phyloP scores from a whole-genome alignment of 1,140 invertebrate species.

The Cotesia vestalis region DNA sequence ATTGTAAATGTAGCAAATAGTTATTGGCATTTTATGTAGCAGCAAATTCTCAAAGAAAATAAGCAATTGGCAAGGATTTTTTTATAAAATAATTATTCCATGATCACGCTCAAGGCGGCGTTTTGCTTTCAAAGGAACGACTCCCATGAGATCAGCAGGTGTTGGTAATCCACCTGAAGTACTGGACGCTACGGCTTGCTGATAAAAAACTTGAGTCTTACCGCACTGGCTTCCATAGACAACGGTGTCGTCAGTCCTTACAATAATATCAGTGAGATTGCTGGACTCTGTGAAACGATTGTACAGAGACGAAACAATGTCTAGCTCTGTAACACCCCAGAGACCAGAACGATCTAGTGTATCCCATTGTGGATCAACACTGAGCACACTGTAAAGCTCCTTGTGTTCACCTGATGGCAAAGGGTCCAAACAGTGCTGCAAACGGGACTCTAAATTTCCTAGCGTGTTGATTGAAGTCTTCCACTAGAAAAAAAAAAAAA shows the following conservation, averaged over 20 bases:
- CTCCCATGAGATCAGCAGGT: conserved; percentile 81
- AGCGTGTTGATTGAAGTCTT: conserved; percentile 72
- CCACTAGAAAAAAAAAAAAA: conserved; percentile 68
- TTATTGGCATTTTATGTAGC: conserved; percentile 11
- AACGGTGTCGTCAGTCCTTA: conserved; percentile 79
- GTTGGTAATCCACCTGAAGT: conserved; percentile 75
- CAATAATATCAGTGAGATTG: conserved; percentile 76
- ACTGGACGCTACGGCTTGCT: conserved; percentile 71
- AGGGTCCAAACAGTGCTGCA: conserved; percentile 77
- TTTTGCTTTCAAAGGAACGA: conserved; percentile 79
- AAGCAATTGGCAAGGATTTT: conserved; percentile 3
- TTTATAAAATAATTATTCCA: conserved; percentile 77
- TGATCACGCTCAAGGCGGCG: conserved; percentile 81
- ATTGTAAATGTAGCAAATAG: neutral
- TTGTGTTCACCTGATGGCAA: conserved; percentile 69
- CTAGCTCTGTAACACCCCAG: conserved; percentile 78
- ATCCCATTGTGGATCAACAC: conserved; percentile 81
- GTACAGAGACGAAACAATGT: conserved; percentile 77
- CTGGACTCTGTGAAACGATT: conserved; percentile 69
- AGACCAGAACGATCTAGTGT: conserved; percentile 80
- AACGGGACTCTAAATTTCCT: conserved; percentile 72
- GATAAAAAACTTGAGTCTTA: conserved; percentile 79
- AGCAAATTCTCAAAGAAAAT: neutral
- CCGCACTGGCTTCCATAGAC: conserved; percentile 80
- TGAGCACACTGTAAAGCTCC: conserved; percentile 79